Conservation (phyloP, 2,113 vertebrate genomes). For the Lamprotornis superbus region DNA sequence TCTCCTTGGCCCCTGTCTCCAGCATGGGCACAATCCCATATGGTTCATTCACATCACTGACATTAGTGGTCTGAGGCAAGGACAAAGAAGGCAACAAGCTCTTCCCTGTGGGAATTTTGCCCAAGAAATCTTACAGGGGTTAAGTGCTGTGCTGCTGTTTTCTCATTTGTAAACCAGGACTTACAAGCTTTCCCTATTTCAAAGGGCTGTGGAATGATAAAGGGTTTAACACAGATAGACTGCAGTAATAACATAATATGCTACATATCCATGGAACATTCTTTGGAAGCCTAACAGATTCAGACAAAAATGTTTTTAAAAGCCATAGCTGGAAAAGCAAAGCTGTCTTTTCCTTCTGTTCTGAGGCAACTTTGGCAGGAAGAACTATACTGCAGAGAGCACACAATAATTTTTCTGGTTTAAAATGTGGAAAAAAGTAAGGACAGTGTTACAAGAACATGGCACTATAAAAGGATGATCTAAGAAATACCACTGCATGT, state of each 20-base stretch:
- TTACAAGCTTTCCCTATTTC: not conserved
- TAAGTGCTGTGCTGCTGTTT: not conserved
- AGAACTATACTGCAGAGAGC: not conserved
- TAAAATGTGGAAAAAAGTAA: not conserved
- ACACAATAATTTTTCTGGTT: not conserved
- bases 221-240: not conserved
- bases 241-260: not conserved
- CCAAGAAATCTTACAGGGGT: not conserved
- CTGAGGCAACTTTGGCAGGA: not conserved
- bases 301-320: constrained; percentile 18
- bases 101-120: not conserved
- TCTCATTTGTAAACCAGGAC: not conserved
- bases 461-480: not conserved
- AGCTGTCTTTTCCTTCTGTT: constrained; percentile 33
- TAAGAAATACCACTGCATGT: not conserved
- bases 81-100: not conserved
- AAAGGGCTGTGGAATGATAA: not conserved
- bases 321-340: not conserved
- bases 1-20: not conserved
- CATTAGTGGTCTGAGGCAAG: not conserved
- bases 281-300: not conserved
- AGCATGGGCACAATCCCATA: not conserved
- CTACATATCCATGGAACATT: not conserved
- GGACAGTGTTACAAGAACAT: not conserved
- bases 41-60: not conserved